Evolutionary conservation across 64 coral and sea anemone species (phyloP).

Genomic region (Montipora foliosa): DNA sequence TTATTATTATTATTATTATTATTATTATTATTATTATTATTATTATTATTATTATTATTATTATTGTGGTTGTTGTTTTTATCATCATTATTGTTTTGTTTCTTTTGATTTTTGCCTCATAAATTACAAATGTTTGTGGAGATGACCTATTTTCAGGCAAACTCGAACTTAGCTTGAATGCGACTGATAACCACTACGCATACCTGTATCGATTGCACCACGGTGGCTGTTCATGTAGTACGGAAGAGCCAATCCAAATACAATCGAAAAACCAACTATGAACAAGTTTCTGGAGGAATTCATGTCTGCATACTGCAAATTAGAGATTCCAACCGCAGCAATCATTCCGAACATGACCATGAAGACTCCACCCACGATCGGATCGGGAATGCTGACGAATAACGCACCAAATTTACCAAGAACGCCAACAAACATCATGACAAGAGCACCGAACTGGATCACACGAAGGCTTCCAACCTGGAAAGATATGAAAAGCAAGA

Average conservation of each 20-base stretch:
- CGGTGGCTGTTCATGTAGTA: constrained; percentile 38
- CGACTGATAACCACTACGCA: not conserved
- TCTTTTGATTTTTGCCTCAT: no score
- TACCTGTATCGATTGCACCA: constrained; percentile 51
- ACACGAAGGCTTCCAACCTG: constrained; percentile 76
- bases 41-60: no score
- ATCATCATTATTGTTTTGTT: no score
- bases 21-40: no score
- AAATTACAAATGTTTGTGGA: no score
- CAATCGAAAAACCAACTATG: constrained; percentile 67
- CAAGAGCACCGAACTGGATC: constrained; percentile 52
- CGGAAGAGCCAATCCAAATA: constrained; percentile 72
- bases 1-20: no score
- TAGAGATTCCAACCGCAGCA: constrained; percentile 70
- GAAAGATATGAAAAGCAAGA: not conserved
- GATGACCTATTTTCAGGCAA: no score
- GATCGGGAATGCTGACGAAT: constrained; percentile 69
- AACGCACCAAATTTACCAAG: constrained; percentile 75
- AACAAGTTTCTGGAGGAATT: constrained; percentile 75
- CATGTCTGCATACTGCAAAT: constrained; percentile 72
- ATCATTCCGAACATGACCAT: constrained; percentile 87
- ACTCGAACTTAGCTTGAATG: no score
- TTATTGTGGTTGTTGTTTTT: no score
- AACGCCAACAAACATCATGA: constrained; percentile 51
- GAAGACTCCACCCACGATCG: constrained; percentile 72